Evolutionary conservation across 2,888 invertebrate genomes (phyloP).

Genomic region (Nomada ferruginata): DNA sequence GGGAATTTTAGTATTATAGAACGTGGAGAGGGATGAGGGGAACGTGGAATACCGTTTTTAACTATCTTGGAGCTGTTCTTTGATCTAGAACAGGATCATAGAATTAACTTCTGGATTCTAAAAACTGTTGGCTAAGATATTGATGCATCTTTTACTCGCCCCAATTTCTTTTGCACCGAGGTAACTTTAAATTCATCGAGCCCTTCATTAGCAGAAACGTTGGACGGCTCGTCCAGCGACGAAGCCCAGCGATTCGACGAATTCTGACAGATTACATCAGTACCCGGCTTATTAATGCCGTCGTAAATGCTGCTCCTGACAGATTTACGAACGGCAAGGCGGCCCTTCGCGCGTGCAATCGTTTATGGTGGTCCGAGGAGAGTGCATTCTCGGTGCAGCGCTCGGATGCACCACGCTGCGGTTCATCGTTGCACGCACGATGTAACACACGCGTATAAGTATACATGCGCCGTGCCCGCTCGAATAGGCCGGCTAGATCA

Average conservation of each 20-base stretch:
- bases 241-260: slow-evolving; percentile 46
- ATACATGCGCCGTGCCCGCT: slow-evolving; percentile 15
- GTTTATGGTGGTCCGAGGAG: slow-evolving; percentile 63
- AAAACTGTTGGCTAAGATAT: no score
- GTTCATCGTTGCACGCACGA: slow-evolving; percentile 54
- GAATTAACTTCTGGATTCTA: no score
- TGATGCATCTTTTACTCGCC: no score
- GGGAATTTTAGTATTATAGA: not conserved
- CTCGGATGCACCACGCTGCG: slow-evolving; percentile 67
- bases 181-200: not conserved
- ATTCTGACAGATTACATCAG: slow-evolving; percentile 62
- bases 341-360: slow-evolving; percentile 61
- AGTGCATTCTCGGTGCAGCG: slow-evolving; percentile 63
- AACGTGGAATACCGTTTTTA: not conserved
- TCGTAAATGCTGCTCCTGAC: slow-evolving; percentile 56
- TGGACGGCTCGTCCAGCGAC: slow-evolving; percentile 9
- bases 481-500: slow-evolving; percentile 39
- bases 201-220: slow-evolving; percentile 16
- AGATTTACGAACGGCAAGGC: slow-evolving; percentile 64
- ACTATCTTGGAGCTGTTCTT: not conserved
- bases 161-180: not conserved
- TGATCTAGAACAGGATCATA: no score
- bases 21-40: not conserved
- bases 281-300: slow-evolving; percentile 57
- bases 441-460: slow-evolving; percentile 41